A percentile compares a stretch with the other conserved stretches of the same genome.
These are phyloP conservation scores for Vanessa atalanta DNA, from an alignment of 1,140 invertebrate genomes.

Conservation along the genomic window DNA sequence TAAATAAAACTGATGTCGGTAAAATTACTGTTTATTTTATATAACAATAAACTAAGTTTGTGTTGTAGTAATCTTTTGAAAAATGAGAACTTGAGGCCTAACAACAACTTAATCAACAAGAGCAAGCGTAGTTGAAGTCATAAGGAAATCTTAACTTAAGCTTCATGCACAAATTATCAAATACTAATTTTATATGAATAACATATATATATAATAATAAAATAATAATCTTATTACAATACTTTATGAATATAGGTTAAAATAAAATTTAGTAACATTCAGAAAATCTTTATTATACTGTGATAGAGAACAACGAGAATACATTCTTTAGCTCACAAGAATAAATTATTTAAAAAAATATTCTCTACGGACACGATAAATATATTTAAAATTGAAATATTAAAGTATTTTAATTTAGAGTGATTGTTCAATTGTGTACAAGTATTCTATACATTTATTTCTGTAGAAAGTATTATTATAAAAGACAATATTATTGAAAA, in stretches of 20 bases:
- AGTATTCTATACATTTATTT: conserved; percentile 69
- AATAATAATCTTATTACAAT: too few relatives aligned
- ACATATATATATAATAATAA: too few relatives aligned
- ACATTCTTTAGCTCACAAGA: conserved; percentile 45
- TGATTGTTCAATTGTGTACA: conserved; percentile 61
- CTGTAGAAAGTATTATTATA: conserved; percentile 75
- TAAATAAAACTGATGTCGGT: too few relatives aligned
- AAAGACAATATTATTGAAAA: conserved; percentile 69
- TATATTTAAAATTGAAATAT: conserved; percentile 43
- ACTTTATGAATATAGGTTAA: neutral
- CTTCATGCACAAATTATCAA: too few relatives aligned
- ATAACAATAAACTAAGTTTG: too few relatives aligned
- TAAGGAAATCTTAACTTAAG: too few relatives aligned
- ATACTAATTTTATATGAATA: too few relatives aligned
- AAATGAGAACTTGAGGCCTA: too few relatives aligned
- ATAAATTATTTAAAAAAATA: conserved; percentile 59
- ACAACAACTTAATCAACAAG: too few relatives aligned
- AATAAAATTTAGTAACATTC: conserved; percentile 52
- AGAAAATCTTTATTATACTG: conserved; percentile 57
- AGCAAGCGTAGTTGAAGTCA: too few relatives aligned
- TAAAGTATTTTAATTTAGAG: conserved; percentile 47
- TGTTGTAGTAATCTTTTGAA: too few relatives aligned
- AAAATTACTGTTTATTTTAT: too few relatives aligned
- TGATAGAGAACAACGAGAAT: conserved; percentile 52
- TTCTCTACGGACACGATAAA: conserved; percentile 44